Conservation (phyloP, 2,113 vertebrate genomes). For the Ptilorrhoa leucosticta region DNA sequence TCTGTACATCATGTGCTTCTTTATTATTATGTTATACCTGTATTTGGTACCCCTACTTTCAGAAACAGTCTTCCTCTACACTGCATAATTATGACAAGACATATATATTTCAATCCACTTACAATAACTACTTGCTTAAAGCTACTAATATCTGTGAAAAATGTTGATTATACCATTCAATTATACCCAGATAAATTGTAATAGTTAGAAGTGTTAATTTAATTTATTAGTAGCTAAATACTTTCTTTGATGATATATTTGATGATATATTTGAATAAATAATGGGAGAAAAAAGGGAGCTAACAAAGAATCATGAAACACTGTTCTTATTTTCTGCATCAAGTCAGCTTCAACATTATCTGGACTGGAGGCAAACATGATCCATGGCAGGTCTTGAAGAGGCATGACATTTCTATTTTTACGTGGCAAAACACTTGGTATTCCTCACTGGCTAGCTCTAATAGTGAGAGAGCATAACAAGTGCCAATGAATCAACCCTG, state of each 20-base stretch:
- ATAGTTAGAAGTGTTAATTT: neutral
- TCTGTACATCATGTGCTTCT: neutral
- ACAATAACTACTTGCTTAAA: neutral
- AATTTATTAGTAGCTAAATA: neutral
- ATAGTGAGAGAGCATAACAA: neutral
- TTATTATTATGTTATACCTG: neutral
- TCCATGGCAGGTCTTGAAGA: neutral
- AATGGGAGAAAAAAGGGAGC: neutral
- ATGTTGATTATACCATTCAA: neutral
- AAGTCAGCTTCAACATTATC: neutral
- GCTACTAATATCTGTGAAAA: neutral
- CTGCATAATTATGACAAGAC: neutral
- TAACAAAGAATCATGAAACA: neutral
- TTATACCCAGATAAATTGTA: neutral
- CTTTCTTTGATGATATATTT: neutral
- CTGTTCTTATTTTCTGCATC: neutral
- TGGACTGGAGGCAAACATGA: neutral
- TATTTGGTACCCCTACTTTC: neutral
- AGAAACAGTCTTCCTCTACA: neutral
- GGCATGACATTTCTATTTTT: neutral
- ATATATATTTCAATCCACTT: neutral
- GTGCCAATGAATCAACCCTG: neutral
- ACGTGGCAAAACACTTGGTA: neutral
- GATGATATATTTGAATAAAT: no score
- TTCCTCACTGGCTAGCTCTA: neutral